Evolutionary conservation across 2,888 invertebrate species (phyloP).

Genomic region (Melieria omissa): DNA sequence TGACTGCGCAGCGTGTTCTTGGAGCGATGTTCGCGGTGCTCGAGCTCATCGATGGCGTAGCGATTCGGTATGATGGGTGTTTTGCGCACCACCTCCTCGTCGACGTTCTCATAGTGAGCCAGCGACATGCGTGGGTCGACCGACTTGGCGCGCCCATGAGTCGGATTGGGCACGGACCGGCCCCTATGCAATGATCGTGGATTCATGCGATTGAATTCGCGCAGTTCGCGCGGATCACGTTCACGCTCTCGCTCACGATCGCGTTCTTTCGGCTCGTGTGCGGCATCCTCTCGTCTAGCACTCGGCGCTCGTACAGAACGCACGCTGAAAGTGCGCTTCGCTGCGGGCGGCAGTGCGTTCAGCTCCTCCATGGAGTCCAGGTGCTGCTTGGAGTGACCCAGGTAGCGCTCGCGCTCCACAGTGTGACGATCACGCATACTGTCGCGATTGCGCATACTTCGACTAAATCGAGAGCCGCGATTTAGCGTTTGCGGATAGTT

Average conservation of each 20-base stretch:
- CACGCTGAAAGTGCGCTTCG: conserved; percentile 60
- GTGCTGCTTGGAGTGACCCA: conserved; percentile 57
- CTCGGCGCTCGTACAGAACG: conserved; percentile 58
- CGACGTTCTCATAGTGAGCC: conserved; percentile 58
- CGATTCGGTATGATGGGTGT: conserved; percentile 77
- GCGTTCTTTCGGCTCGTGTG: conserved; percentile 15
- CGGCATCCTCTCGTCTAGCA: conserved; percentile 43
- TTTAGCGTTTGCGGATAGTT: conserved; percentile 53
- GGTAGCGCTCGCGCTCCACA: conserved; percentile 68
- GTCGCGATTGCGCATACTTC: conserved; percentile 54
- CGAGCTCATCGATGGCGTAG: conserved; percentile 72
- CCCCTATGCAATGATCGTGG: conserved; percentile 47
- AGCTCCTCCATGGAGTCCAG: conserved; percentile 59
- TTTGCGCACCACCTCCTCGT: conserved; percentile 66
- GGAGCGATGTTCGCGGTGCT: conserved; percentile 39
- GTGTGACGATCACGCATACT: conserved; percentile 67
- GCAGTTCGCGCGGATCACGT: conserved; percentile 41
- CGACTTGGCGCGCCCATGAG: conserved; percentile 58
- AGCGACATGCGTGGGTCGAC: conserved; percentile 58
- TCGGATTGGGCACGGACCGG: conserved; percentile 50
- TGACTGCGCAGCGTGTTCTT: conserved; percentile 55
- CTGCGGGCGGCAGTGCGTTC: conserved; percentile 48
- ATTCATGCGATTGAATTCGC: conserved; percentile 58
- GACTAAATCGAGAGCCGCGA: conserved; percentile 58
- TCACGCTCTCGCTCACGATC: conserved; percentile 50